Percentiles rank a stretch among this genome's conserved stretches.
These are phyloP conservation scores for Phasianus colchicus DNA, from an alignment of 2,113 vertebrate genomes.

Conservation along the genomic window DNA sequence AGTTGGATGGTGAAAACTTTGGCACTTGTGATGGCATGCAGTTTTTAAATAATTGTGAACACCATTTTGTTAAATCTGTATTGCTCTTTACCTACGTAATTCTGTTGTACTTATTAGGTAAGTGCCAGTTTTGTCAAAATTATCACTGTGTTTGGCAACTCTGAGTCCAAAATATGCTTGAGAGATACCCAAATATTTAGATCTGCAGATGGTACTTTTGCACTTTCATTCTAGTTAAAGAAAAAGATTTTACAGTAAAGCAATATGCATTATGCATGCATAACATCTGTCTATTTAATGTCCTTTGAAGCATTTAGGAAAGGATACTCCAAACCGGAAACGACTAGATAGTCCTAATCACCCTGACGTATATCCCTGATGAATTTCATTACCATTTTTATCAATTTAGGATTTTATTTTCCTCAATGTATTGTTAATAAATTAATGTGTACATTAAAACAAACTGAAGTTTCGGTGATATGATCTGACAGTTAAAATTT, in stretches of 20 bases:
- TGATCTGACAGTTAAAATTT: not conserved
- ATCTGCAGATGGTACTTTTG: conserved; percentile 38
- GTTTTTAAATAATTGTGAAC: not conserved
- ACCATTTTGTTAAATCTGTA: not conserved
- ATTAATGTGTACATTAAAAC: not conserved
- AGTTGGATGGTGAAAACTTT: not conserved
- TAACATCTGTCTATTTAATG: not conserved
- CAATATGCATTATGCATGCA: not conserved
- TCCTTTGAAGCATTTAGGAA: not conserved
- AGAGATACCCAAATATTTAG: conserved; percentile 41
- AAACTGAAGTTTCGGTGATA: not conserved
- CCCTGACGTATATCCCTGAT: not conserved
- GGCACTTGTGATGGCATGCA: not conserved
- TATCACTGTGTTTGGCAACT: not conserved
- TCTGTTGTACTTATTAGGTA: not conserved
- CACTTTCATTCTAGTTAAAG: conserved; percentile 10
- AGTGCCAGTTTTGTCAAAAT: not conserved
- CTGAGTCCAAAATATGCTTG: not conserved
- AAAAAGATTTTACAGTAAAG: conserved; percentile 2
- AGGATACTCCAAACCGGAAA: not conserved
- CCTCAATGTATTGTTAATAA: no score
- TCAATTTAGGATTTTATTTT: not conserved
- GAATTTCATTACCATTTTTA: not conserved
- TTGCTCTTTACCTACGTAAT: not conserved
- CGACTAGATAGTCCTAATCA: not conserved